Base-by-base conservation (phyloP, 2,888 invertebrate genomes). In the Phalangium opilio region DNA sequence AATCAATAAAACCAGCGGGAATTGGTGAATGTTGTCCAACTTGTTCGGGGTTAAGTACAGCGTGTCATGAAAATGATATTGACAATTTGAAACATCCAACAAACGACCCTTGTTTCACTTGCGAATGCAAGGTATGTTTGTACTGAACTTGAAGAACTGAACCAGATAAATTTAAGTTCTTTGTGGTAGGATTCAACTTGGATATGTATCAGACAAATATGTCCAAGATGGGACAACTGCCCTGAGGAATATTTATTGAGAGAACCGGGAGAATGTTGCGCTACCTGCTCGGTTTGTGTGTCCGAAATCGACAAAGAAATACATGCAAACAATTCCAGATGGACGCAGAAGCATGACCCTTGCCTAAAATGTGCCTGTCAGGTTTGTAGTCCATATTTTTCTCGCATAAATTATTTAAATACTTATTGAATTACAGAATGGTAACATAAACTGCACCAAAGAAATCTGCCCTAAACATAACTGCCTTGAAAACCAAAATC, bases 101-200 rank as follows among this genome's bases (percentile, higher is more conserved):
- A 14, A 39, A 34, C 7, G 52, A 52, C 39, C 52, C 52, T 3
- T 52, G 52, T 27, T 52, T 50, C 38, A 21, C 36, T 10, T 52
- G 52, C 12, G 47, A 50, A 12, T 52, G 52, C 20, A 43, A 46
- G 2, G 52, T 52, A 45, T 45, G 51, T n/a, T n/a, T n/a, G n/a
- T n/a, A 27, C 8, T 27, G 27, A 27, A 27, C 27, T 27, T 27
- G 4, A 27, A 7, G 8, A 8, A 27, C 27, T 27, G 8, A 27
- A 27, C 5, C 4, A 27, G 27, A n/a, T n/a, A n/a, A n/a, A n/a
- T n/a, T n/a, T 27, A 27, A 17, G 12, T 42, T 39, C 2, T 38
- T 12, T 20, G 12, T 14, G 49, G 51, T 48, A 52, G 38, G 45
- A 46, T 32, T 52, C 50, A 15, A 50, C 45, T 43, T 50, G 49